Conservation (phyloP, 2,113 vertebrate species). For the Corythaixoides concolor region DNA sequence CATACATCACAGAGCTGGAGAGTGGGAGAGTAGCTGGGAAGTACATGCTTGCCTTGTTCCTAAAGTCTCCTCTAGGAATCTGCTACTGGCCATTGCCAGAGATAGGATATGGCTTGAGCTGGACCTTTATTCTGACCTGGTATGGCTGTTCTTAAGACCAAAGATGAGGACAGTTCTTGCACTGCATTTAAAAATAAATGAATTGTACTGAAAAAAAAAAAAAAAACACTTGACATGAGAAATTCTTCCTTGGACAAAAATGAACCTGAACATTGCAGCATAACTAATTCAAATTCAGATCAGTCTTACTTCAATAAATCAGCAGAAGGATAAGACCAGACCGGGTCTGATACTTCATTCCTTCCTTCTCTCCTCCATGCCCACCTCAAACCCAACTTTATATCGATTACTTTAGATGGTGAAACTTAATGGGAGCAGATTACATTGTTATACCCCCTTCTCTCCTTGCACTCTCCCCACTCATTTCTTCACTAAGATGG, state of each 20-base stretch:
- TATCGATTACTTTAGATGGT: background rate
- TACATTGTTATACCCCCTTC: background rate
- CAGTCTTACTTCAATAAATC: background rate
- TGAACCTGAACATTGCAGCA: background rate
- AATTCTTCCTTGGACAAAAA: conserved; percentile 9
- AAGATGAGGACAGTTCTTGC: background rate
- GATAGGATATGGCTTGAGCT: background rate
- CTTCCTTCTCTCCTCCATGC: background rate
- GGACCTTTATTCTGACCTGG: background rate
- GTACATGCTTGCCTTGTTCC: background rate
- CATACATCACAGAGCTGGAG: background rate
- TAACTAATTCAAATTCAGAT: conserved; percentile 3
- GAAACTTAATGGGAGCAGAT: background rate
- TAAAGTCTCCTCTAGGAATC: background rate
- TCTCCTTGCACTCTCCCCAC: background rate
- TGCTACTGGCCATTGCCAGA: background rate
- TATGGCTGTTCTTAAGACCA: conserved; percentile 8
- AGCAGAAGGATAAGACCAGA: background rate
- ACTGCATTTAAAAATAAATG: conserved; percentile 5
- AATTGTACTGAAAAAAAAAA: background rate
- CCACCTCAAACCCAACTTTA: background rate
- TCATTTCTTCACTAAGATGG: background rate
- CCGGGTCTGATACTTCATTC: background rate
- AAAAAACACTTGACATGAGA: background rate
- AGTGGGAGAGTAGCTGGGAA: background rate